These are phyloP conservation scores for Okapia johnstoni DNA, from an alignment of 2,113 vertebrate species.

Conservation along the genomic window DNA sequence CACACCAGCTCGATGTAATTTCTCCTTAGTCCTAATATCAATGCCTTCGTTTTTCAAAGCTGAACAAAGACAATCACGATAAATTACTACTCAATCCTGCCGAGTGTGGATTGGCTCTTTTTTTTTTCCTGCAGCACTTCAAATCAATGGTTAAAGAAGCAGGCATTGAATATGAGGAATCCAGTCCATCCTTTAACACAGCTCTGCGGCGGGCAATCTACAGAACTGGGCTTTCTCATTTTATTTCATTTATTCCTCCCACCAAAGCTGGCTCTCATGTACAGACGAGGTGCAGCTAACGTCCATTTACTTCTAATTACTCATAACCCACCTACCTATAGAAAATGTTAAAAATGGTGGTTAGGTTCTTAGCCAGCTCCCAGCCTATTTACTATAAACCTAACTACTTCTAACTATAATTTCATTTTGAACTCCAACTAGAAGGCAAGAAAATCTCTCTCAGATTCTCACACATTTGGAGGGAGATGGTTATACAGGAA, in stretches of 20 bases:
- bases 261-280: background rate
- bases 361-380: background rate
- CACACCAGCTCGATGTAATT: slow-evolving; percentile 57
- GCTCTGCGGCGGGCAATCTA: background rate
- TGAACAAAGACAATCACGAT: slow-evolving; percentile 57
- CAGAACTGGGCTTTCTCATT: background rate
- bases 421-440: slow-evolving; percentile 10
- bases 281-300: background rate
- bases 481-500: background rate
- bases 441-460: background rate
- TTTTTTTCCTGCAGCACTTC: background rate
- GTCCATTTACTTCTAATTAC: background rate
- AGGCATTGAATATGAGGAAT: background rate
- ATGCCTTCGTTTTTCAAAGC: slow-evolving; percentile 54
- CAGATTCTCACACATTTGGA: background rate
- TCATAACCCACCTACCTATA: background rate
- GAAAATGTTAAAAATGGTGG: background rate
- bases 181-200: background rate
- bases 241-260: background rate
- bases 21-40: slow-evolving; percentile 63
- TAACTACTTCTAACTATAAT: background rate
- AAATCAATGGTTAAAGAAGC: slow-evolving; percentile 31
- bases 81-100: slow-evolving; percentile 50
- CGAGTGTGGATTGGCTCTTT: background rate
- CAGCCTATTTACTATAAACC: background rate